Evolutionary conservation across 2,113 vertebrate genomes (phyloP).

Genomic region (Dinomys branickii): DNA sequence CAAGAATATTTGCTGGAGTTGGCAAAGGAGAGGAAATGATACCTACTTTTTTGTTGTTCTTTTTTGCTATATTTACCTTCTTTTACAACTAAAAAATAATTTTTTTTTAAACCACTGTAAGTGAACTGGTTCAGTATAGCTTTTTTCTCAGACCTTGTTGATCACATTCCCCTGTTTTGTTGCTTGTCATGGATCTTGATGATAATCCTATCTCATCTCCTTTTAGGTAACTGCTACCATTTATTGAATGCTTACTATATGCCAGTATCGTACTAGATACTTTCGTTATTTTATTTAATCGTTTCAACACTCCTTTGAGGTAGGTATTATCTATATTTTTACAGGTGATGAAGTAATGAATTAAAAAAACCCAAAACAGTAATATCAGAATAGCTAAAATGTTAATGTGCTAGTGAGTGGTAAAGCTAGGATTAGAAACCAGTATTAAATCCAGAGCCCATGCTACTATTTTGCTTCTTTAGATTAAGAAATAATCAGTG

Average conservation of each 20-base stretch:
- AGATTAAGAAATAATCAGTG: conserved; percentile 22
- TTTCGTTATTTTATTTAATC: conserved; percentile 71
- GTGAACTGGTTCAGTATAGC: conserved; percentile 38
- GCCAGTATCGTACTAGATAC: conserved; percentile 59
- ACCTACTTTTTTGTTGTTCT: not conserved
- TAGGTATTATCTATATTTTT: conserved; percentile 59
- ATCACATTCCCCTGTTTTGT: conserved; percentile 54
- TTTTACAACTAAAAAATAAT: conserved; percentile 25
- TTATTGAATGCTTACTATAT: conserved; percentile 31
- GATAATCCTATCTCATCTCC: conserved; percentile 67
- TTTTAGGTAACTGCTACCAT: conserved; percentile 72
- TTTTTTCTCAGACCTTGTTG: conserved; percentile 34
- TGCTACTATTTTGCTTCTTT: conserved; percentile 31
- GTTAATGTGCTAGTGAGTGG: not conserved
- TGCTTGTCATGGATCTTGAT: conserved; percentile 63
- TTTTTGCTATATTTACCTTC: not conserved
- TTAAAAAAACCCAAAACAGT: not conserved
- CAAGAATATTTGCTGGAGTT: conserved; percentile 27
- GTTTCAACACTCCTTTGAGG: not conserved
- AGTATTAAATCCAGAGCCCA: conserved; percentile 30
- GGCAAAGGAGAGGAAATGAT: conserved; percentile 43
- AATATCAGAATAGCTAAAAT: not conserved
- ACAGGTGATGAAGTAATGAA: conserved; percentile 1
- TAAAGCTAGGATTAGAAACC: conserved; percentile 38
- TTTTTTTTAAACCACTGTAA: not conserved